Evolutionary conservation across 2,888 invertebrate species (phyloP), one percentile per base, ranked within the genome.

Genomic region (Pristionchus entomophagus): DNA sequence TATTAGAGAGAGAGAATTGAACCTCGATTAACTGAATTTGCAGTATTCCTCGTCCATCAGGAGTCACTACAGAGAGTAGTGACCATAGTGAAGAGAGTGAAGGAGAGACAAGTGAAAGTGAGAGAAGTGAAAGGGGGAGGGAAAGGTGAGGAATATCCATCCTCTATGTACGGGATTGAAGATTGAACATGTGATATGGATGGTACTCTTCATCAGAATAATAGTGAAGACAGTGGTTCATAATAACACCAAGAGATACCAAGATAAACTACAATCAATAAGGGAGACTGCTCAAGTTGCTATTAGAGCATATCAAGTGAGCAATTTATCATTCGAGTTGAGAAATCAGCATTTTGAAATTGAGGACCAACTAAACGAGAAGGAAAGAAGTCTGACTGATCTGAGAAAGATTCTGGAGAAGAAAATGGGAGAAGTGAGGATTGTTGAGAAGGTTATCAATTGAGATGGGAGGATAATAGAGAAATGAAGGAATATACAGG

Each of bases 221-320:
- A 45, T 85, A 32, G 77, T 85, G 73, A 85, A 85, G 56, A 85
- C 85, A 10, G 77, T 85, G 14, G 26, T 85, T 4, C 77, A 85
- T 32, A 77, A 85, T 38, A 85, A 85, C 29, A 85, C 51, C 19
- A 77, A 51, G 53, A 85, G 56, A 59, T 85, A 51, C 77, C 53
- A 73, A 22, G 85, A 85, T 26, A 51, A 49, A 73, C 53, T 85
- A n/a, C 17, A 26, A 26, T 77, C 73, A 32, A 73, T 85, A 56
- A 51, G 56, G 29, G 85, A 85, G 0, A 85, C 85, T 22, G 77
- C 77, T 17, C 77, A 85, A 41, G 32, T 85, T 10, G 73, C 49
- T 29, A 77, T 49, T 12, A 19, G 56, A 32, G 51, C 62, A 22
- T 85, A 85, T 41, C 49, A 85, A 53, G 85, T 85, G 49, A 59